phyloP scores from a whole-genome alignment of 2,888 invertebrate genomes.

The Drosophila koepferae region DNA sequence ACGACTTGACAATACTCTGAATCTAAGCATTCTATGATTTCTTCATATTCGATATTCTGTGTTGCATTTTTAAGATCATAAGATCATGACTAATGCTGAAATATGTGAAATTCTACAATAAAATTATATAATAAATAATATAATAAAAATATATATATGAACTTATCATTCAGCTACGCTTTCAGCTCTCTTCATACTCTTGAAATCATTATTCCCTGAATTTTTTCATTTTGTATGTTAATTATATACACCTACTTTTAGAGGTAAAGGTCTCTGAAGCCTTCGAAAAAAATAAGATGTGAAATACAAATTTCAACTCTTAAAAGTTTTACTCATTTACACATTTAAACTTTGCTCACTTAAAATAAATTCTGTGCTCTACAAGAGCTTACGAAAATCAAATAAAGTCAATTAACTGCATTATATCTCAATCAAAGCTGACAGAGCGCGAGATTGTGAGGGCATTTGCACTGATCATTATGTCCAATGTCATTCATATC shows the following conservation, averaged over 20 bases:
- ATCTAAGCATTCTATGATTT: too few relatives aligned
- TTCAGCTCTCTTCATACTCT: too few relatives aligned
- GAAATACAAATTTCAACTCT: neutral
- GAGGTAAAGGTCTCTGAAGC: neutral
- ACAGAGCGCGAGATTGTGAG: neutral
- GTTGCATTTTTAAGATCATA: too few relatives aligned
- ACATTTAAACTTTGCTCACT: neutral
- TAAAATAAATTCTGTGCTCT: neutral
- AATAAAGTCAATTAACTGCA: neutral
- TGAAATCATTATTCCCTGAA: too few relatives aligned
- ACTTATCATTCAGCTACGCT: too few relatives aligned
- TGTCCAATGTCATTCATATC: conserved; percentile 15
- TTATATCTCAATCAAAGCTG: neutral
- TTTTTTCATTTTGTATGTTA: too few relatives aligned
- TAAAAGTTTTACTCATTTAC: neutral
- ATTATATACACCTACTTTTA: too few relatives aligned
- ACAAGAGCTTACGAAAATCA: neutral
- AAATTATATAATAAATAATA: too few relatives aligned
- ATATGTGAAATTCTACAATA: too few relatives aligned
- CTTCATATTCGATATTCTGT: too few relatives aligned
- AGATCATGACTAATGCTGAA: too few relatives aligned
- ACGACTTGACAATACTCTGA: neutral
- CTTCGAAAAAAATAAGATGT: neutral
- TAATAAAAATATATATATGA: too few relatives aligned
- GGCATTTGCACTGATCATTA: conserved; percentile 13